Conservation (phyloP, 1,140 invertebrate genomes). For the Caenorhabditis tropicalis region DNA sequence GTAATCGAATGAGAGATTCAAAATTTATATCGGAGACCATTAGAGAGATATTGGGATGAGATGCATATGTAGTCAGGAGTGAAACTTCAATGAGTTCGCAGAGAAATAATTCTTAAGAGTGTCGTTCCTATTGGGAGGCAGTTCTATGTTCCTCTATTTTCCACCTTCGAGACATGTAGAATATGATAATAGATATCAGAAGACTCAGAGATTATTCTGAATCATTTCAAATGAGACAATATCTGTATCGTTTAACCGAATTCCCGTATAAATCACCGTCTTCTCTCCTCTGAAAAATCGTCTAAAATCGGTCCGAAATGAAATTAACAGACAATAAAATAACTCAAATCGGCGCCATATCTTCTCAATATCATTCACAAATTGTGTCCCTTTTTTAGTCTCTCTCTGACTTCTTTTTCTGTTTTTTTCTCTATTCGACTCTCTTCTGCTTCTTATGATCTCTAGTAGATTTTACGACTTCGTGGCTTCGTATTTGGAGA, state of each 20-base stretch:
- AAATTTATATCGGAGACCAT: background rate
- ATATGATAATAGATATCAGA: too few species aligned
- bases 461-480: background rate
- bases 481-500: background rate
- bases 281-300: background rate
- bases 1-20: too few species aligned
- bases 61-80: too few species aligned
- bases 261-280: background rate
- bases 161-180: too few species aligned
- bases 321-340: background rate
- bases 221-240: too few species aligned
- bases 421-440: background rate
- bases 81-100: too few species aligned
- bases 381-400: background rate
- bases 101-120: too few species aligned
- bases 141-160: too few species aligned
- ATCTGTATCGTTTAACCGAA: too few species aligned
- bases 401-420: background rate
- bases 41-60: too few species aligned
- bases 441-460: background rate
- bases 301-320: background rate
- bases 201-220: too few species aligned
- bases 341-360: slow-evolving; percentile 31
- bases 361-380: background rate
- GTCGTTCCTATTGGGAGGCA: too few species aligned